Evolutionary conservation across 2,113 vertebrate genomes (phyloP).

Genomic region (Aramus guarauna): DNA sequence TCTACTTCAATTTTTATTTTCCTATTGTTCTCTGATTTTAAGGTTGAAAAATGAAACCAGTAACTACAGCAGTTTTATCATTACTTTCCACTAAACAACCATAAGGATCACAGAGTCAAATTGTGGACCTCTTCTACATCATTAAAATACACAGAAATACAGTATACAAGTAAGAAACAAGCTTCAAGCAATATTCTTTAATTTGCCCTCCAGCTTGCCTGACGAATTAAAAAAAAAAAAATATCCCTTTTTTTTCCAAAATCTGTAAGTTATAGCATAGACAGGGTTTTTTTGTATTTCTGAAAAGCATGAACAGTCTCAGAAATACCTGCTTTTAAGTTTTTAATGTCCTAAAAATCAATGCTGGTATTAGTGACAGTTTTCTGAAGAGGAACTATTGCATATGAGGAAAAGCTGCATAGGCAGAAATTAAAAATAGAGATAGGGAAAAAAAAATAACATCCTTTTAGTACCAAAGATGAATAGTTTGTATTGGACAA

Average conservation of each 20-base stretch:
- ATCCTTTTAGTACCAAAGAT: not conserved
- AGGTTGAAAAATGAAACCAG: not conserved
- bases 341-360: not conserved
- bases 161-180: not conserved
- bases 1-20: not conserved
- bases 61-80: not conserved
- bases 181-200: not conserved
- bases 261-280: not conserved
- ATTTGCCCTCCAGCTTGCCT: not conserved
- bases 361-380: not conserved
- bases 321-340: not conserved
- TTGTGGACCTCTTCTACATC: not conserved
- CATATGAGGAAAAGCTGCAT: not conserved
- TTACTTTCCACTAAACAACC: not conserved
- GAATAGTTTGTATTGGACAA: not conserved
- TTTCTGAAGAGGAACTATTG: not conserved
- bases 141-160: not conserved
- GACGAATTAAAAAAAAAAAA: not conserved
- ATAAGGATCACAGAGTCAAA: not conserved
- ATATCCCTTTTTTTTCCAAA: not conserved
- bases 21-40: not conserved
- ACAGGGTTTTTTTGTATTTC: not conserved
- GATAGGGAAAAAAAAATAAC: rapidly evolving
- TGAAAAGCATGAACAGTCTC: not conserved
- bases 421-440: not conserved